Percentiles rank a stretch among this genome's conserved stretches.
Conservation (phyloP, 2,797 vertebrate species). For the Intellagama lesueurii region DNA sequence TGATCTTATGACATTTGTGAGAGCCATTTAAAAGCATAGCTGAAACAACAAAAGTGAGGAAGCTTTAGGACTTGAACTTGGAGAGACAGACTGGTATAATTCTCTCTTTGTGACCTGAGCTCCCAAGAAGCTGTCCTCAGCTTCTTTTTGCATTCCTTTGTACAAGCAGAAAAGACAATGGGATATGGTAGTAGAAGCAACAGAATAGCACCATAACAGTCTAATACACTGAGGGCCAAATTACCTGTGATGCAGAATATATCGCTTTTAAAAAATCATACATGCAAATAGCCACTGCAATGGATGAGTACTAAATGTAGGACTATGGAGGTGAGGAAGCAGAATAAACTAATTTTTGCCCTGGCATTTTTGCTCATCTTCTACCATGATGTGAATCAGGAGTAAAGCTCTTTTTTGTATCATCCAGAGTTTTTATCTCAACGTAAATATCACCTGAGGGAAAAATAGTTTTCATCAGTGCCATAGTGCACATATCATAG, state of each 20-base stretch:
- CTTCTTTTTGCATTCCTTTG: background rate
- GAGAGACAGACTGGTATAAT: background rate
- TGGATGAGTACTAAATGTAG: too few species aligned
- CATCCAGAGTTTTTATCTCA: background rate
- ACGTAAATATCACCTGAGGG: background rate
- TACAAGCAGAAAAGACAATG: background rate
- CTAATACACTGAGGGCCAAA: too few species aligned
- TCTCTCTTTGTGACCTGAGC: background rate
- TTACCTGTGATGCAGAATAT: background rate
- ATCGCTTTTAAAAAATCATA: too few species aligned
- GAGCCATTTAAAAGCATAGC: background rate
- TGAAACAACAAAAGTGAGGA: background rate
- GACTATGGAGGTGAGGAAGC: too few species aligned
- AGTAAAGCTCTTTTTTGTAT: too few species aligned
- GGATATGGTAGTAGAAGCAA: background rate
- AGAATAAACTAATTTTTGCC: too few species aligned
- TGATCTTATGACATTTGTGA: background rate
- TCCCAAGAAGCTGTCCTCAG: background rate
- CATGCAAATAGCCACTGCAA: too few species aligned
- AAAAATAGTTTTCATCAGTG: background rate
- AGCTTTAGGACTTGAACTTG: background rate
- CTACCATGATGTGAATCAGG: background rate
- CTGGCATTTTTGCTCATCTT: too few species aligned
- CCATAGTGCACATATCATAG: too few species aligned
- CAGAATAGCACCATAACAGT: background rate